phyloP scores from a whole-genome alignment of 2,888 invertebrate genomes.

The Tinea semifulvella region DNA sequence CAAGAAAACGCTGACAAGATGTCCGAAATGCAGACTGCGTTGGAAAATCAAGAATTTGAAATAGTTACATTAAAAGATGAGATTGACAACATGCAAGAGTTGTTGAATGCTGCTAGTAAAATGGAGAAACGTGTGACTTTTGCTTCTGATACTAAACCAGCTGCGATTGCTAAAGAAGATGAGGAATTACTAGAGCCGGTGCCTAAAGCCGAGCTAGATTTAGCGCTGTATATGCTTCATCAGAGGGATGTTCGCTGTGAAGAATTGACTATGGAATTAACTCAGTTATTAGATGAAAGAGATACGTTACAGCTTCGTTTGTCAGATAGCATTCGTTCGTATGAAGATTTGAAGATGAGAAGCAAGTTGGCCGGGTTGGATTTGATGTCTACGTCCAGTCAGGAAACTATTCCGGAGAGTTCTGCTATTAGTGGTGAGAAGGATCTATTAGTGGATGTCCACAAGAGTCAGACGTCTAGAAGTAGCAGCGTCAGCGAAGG shows the following conservation, averaged over 20 bases:
- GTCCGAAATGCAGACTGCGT: constrained; percentile 65
- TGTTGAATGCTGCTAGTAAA: constrained; percentile 37
- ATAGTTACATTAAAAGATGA: constrained; percentile 78
- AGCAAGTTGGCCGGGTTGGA: constrained; percentile 35
- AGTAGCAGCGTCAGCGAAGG: constrained; percentile 52
- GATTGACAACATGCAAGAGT: constrained; percentile 44
- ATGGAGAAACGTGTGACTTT: constrained; percentile 58
- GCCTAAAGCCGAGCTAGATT: constrained; percentile 75
- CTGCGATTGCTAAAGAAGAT: constrained; percentile 26
- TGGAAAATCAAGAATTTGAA: constrained; percentile 77
- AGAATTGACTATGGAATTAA: constrained; percentile 85
- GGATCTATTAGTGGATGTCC: constrained; percentile 39
- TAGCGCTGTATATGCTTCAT: constrained; percentile 85
- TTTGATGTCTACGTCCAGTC: constrained; percentile 32
- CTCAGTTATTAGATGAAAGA: constrained; percentile 83
- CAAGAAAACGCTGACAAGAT: constrained; percentile 65
- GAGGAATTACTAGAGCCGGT: constrained; percentile 43
- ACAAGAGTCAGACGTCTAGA: constrained; percentile 43
- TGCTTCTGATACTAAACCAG: constrained; percentile 48
- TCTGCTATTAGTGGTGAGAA: constrained; percentile 37
- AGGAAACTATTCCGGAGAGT: constrained; percentile 36
- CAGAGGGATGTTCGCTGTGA: constrained; percentile 88
- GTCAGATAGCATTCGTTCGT: constrained; percentile 80
- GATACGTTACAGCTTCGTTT: constrained; percentile 85
- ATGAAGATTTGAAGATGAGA: constrained; percentile 63